Evolutionary conservation across 1,140 invertebrate species (phyloP).

Genomic region (Thrips palmi): DNA sequence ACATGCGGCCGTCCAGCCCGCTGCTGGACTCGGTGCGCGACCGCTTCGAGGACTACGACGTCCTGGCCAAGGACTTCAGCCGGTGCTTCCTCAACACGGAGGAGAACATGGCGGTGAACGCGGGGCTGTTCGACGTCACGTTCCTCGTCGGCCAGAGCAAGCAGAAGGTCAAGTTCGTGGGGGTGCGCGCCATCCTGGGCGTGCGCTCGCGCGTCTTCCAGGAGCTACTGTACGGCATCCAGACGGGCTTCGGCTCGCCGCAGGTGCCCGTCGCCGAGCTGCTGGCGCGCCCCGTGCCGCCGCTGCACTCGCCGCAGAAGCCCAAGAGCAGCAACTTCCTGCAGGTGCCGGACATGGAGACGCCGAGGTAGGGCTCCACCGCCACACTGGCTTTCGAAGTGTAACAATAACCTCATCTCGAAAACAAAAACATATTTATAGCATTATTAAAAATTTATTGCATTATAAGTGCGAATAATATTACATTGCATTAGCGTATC

Average conservation of each 20-base stretch:
- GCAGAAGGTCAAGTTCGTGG: constrained; percentile 70
- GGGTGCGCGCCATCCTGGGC: constrained; percentile 76
- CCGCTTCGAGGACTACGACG: constrained; percentile 86
- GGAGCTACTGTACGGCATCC: constrained; percentile 90
- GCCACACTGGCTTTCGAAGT: too few species aligned
- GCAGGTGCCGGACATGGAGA: constrained; percentile 58
- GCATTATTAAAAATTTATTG: too few species aligned
- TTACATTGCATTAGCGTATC: too few species aligned
- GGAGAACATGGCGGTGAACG: constrained; percentile 45
- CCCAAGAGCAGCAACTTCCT: constrained; percentile 84
- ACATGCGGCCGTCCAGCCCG: constrained; percentile 84
- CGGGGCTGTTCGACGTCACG: constrained; percentile 72
- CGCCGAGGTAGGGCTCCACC: constrained; percentile 38
- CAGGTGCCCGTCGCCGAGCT: constrained; percentile 80
- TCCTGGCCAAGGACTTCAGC: constrained; percentile 82
- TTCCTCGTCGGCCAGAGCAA: constrained; percentile 82
- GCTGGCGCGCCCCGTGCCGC: constrained; percentile 64
- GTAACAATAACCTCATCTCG: too few species aligned
- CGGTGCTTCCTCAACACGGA: constrained; percentile 69
- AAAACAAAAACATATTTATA: too few species aligned
- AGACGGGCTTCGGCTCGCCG: constrained; percentile 80
- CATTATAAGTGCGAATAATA: background rate
- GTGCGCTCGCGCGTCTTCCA: constrained; percentile 63
- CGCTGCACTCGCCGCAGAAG: constrained; percentile 61
- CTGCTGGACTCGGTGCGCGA: constrained; percentile 79